Evolutionary conservation across 1,140 invertebrate species (phyloP), one percentile per base, ranked within the genome.

Genomic region (Drosophila watanabei): DNA sequence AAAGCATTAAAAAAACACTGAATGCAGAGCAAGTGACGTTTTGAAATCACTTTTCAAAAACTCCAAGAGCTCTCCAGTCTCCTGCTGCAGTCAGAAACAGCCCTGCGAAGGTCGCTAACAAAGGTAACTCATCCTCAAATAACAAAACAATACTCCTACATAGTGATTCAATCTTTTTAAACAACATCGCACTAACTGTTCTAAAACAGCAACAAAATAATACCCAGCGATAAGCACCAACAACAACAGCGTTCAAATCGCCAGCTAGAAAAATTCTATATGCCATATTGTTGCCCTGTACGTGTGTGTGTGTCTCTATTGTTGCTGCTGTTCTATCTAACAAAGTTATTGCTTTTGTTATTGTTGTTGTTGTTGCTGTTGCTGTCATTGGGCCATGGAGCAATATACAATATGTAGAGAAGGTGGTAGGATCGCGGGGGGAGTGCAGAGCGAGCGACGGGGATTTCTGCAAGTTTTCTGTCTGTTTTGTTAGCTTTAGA

Each of bases 401-500:
- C 52, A 63, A 75, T 58, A 54, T 37, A 39, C 54, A 73, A 43
- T 46, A 51, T 37, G 46, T n/a, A 35, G 33, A n/a, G 24, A 41
- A 45, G 43, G 28, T 16, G 14, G 48, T n/a, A 33, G 46, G 30
- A 32, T n/a, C 14, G 43, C 11, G 37, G 37, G 48, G 56, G 41
- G 37, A 54, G 54, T 10, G 39, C 52, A 75, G 51, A 62, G 43
- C 52, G 35, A 39, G 56, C 18, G 72, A 58, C 80, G 75, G 79
- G 82, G 61, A 76, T 85, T 88, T 88, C 84, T 88, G 84, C 84
- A 88, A 88, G 85, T 88, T 86, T 86, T 86, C 79, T 86, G 82
- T 85, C 78, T 86, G 82, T 88, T 88, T 88, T 88, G 84, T 88
- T 88, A 88, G 84, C 80, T 88, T 88, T 88, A 88, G 84, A 88